A percentile compares a stretch with the other conserved stretches of the same genome.
Evolutionary conservation across 1,140 invertebrate species (phyloP).

Genomic region (Akabosia matsudoensis): DNA sequence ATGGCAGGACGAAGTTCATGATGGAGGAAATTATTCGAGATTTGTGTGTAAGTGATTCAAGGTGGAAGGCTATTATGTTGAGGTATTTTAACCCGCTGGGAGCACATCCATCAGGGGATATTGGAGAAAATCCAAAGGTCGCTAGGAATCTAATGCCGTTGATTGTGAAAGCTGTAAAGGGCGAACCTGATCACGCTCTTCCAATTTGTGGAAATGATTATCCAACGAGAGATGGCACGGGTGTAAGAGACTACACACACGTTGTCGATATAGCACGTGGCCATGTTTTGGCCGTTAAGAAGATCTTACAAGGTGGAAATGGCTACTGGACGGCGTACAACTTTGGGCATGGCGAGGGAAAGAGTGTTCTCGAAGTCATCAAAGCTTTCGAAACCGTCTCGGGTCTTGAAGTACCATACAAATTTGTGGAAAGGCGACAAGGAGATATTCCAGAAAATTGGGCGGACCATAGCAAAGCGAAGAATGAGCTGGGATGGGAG

Average conservation of each 20-base stretch:
- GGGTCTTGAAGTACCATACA: slow-evolving; percentile 68
- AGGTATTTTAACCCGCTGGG: slow-evolving; percentile 99
- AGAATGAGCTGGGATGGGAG: slow-evolving; percentile 74
- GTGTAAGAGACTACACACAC: slow-evolving; percentile 96
- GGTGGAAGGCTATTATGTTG: slow-evolving; percentile 75
- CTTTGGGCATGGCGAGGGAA: slow-evolving; percentile 89
- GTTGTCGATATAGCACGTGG: slow-evolving; percentile 90
- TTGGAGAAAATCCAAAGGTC: slow-evolving; percentile 96
- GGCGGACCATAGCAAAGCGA: slow-evolving; percentile 74
- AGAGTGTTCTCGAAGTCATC: slow-evolving; percentile 87
- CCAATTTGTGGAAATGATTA: slow-evolving; percentile 89
- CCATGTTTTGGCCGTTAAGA: slow-evolving; percentile 81
- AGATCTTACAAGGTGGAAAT: slow-evolving; percentile 57
- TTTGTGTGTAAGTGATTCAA: slow-evolving; percentile 71
- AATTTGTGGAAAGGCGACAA: slow-evolving; percentile 67
- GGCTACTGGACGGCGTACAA: slow-evolving; percentile 72
- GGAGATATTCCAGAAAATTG: slow-evolving; percentile 85
- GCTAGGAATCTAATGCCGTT: slow-evolving; percentile 98
- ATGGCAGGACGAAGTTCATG: slow-evolving; percentile 96
- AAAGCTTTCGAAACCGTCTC: slow-evolving; percentile 78
- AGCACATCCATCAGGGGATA: slow-evolving; percentile 84
- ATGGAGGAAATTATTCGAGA: slow-evolving; percentile 96
- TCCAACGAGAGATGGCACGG: slow-evolving; percentile 91
- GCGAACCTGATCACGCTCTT: slow-evolving; percentile 67
- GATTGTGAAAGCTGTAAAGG: slow-evolving; percentile 92